phyloP scores from a whole-genome alignment of 2,888 invertebrate genomes.

The Macaria notata region DNA sequence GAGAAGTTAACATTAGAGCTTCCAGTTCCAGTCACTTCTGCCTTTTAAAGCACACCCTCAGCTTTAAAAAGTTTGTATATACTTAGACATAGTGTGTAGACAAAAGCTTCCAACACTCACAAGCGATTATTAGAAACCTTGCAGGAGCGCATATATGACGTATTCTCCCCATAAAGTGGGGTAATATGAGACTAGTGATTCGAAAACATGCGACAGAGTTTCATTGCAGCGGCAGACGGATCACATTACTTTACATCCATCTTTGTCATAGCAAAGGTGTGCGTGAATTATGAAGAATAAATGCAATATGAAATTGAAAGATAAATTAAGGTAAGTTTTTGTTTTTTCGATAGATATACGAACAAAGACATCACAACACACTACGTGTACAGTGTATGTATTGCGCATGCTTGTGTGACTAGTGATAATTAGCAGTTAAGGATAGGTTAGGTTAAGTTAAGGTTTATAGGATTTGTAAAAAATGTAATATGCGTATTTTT shows the following conservation, averaged over 20 bases:
- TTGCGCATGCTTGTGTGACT: no score
- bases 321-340: no score
- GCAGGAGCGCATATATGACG: slow-evolving; percentile 47
- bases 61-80: slow-evolving; percentile 7
- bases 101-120: not conserved
- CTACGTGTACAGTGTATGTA: no score
- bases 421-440: no score
- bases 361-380: no score
- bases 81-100: not conserved
- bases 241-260: slow-evolving; percentile 42
- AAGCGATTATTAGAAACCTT: slow-evolving; percentile 45
- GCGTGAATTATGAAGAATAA: not conserved
- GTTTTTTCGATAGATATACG: no score
- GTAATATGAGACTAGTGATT: slow-evolving; percentile 16
- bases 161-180: slow-evolving; percentile 49
- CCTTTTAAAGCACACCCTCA: not conserved
- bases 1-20: no score
- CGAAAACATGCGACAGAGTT: slow-evolving; percentile 37
- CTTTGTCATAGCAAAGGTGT: slow-evolving; percentile 4
- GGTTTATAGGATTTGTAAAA: no score
- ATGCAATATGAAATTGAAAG: no score
- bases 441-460: no score
- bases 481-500: no score
- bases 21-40: no score
- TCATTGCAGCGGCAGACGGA: slow-evolving; percentile 47